These are phyloP conservation scores for Centropyge bicolor DNA, from an alignment of 2,797 vertebrate species.

Conservation along the genomic window DNA sequence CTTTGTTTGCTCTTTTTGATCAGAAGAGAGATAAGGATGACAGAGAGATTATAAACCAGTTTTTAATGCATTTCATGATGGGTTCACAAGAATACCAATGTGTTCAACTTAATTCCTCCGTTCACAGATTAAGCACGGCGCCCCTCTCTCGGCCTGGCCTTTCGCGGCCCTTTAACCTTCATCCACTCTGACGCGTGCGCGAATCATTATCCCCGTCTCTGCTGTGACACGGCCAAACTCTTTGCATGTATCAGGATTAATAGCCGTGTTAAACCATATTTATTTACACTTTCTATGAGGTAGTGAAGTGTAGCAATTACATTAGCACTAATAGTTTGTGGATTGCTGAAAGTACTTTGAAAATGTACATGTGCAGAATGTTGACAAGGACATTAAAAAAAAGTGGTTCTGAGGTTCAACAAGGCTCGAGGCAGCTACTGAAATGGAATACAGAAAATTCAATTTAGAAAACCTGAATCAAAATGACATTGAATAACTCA, in stretches of 20 bases:
- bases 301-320: neutral
- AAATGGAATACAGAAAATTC: neutral
- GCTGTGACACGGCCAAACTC: neutral
- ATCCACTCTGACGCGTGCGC: conserved; percentile 12
- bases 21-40: conserved; percentile 68
- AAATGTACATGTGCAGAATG: neutral
- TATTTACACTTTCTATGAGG: neutral
- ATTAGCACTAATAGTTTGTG: neutral
- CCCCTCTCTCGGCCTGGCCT: conserved; percentile 33
- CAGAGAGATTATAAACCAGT: conserved; percentile 72
- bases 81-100: conserved; percentile 73
- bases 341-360: neutral
- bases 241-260: conserved; percentile 4
- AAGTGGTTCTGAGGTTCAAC: neutral
- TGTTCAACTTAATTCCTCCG: conserved; percentile 67
- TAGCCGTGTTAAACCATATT: neutral
- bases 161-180: conserved; percentile 65
- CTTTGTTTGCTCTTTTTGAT: conserved; percentile 77
- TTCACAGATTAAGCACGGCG: conserved; percentile 69
- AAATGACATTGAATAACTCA: neutral
- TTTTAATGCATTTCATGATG: conserved; percentile 67
- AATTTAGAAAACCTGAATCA: neutral
- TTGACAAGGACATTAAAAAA: neutral
- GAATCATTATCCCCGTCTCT: conserved; percentile 16
- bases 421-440: neutral